Conservation (phyloP, 1,140 invertebrate species). For the Ladona fulva region DNA sequence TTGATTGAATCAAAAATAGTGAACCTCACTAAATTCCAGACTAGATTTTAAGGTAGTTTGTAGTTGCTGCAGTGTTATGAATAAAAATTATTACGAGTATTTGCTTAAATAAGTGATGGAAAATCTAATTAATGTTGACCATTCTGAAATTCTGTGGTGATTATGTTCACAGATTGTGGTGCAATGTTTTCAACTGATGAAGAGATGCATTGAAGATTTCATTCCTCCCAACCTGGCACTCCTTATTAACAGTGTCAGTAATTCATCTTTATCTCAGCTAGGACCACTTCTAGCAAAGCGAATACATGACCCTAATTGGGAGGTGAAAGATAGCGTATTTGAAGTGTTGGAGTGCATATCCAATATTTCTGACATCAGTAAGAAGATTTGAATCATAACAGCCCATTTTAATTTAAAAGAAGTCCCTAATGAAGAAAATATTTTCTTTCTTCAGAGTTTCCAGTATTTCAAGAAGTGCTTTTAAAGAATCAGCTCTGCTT, state of each 20-base stretch:
- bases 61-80: too few species aligned
- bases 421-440: too few species aligned
- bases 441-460: slow-evolving; percentile 49
- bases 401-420: slow-evolving; percentile 12
- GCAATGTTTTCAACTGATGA: slow-evolving; percentile 46
- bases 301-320: slow-evolving; percentile 61
- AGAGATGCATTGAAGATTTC: slow-evolving; percentile 59
- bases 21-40: too few species aligned
- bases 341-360: slow-evolving; percentile 60
- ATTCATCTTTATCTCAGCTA: slow-evolving; percentile 51
- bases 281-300: slow-evolving; percentile 55
- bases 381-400: slow-evolving; percentile 29
- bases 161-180: not conserved
- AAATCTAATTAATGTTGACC: not conserved
- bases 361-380: slow-evolving; percentile 56
- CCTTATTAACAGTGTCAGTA: slow-evolving; percentile 51
- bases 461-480: slow-evolving; percentile 62
- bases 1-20: too few species aligned
- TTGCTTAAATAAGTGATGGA: not conserved
- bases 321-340: slow-evolving; percentile 60
- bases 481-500: slow-evolving; percentile 53
- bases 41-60: too few species aligned
- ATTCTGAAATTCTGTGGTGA: not conserved
- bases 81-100: too few species aligned
- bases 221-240: slow-evolving; percentile 63